These are phyloP conservation scores for Encarsia formosa DNA, from an alignment of 2,888 invertebrate species.

Conservation along the genomic window DNA sequence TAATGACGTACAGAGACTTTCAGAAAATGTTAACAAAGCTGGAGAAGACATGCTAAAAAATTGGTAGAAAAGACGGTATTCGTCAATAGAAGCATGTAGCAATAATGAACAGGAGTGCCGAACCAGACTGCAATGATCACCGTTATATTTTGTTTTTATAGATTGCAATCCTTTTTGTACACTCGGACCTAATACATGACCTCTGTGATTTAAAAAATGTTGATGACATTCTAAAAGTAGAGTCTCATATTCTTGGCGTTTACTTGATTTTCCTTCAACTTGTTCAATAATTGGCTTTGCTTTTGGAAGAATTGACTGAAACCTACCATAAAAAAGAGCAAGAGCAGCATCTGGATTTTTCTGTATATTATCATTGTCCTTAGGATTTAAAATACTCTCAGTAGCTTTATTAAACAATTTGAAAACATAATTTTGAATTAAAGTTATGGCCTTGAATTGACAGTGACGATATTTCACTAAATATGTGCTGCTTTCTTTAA, in stretches of 20 bases:
- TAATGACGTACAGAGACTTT: slow-evolving; percentile 77
- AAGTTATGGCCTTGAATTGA: slow-evolving; percentile 71
- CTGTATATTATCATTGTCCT: slow-evolving; percentile 31
- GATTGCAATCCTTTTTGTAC: slow-evolving; percentile 49
- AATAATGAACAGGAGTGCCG: slow-evolving; percentile 86
- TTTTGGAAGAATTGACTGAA: slow-evolving; percentile 86
- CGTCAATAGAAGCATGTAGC: slow-evolving; percentile 91
- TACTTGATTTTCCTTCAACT: slow-evolving; percentile 72
- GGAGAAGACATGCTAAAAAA: slow-evolving; percentile 74
- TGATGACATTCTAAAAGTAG: slow-evolving; percentile 77
- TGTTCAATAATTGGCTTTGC: slow-evolving; percentile 76
- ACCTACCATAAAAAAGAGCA: slow-evolving; percentile 90
- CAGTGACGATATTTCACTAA: slow-evolving; percentile 81
- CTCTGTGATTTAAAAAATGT: slow-evolving; percentile 73
- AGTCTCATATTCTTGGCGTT: slow-evolving; percentile 71
- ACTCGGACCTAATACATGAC: slow-evolving; percentile 57
- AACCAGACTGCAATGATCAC: slow-evolving; percentile 78
- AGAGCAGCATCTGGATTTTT: slow-evolving; percentile 64
- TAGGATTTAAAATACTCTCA: slow-evolving; percentile 52
- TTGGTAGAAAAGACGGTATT: slow-evolving; percentile 84
- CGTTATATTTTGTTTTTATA: slow-evolving; percentile 56
- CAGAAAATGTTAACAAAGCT: slow-evolving; percentile 72
- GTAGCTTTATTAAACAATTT: slow-evolving; percentile 75
- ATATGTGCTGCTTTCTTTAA: slow-evolving; percentile 81
- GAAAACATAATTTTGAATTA: slow-evolving; percentile 76